These are phyloP conservation scores for Promerops cafer DNA, from an alignment of 2,113 vertebrate genomes.

Conservation along the genomic window DNA sequence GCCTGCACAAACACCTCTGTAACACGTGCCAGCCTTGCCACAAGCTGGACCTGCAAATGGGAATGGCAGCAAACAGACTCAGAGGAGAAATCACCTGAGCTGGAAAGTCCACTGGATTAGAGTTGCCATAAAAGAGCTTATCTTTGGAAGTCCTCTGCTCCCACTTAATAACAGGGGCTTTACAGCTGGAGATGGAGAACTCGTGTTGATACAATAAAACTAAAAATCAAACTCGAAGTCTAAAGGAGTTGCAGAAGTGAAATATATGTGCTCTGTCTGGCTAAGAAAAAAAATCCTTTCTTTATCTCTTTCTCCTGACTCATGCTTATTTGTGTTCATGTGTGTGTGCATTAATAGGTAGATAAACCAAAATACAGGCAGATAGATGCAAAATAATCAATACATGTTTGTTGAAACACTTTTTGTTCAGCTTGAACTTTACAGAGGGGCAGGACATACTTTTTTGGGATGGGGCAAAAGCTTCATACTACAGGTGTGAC, in stretches of 20 bases:
- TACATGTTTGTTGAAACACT: not conserved
- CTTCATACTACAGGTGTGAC: not conserved
- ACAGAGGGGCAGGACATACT: not conserved
- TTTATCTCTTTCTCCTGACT: not conserved
- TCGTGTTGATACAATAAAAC: not conserved
- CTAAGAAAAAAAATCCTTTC: not conserved
- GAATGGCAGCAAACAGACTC: not conserved
- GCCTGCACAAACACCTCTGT: not conserved
- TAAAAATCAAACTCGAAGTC: not conserved
- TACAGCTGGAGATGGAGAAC: not conserved
- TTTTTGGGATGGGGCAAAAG: not conserved
- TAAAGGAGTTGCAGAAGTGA: not conserved
- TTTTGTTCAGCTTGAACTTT: not conserved
- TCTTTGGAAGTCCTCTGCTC: not conserved
- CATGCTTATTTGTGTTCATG: not conserved
- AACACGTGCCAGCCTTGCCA: accelerated
- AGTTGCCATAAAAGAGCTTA: not conserved
- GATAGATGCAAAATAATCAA: not conserved
- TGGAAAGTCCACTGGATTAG: not conserved
- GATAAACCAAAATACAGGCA: not conserved
- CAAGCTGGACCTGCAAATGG: not conserved
- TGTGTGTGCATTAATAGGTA: not conserved
- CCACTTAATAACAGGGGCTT: not conserved
- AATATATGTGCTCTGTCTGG: not conserved
- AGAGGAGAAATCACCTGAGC: not conserved